Conservation (phyloP, 2,888 invertebrate species). For the Odontocerum albicorne region DNA sequence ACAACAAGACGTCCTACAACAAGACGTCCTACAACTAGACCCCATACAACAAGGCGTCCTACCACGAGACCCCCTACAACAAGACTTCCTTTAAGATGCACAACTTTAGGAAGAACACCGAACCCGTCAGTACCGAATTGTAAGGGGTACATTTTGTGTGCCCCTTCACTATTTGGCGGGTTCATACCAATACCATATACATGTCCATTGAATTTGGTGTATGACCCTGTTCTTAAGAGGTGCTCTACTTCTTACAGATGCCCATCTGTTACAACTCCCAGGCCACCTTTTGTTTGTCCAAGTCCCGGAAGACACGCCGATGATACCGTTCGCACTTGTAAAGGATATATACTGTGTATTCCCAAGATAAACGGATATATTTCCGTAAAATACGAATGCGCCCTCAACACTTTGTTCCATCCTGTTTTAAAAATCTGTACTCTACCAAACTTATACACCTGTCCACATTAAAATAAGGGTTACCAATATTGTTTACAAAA, state of each 20-base stretch:
- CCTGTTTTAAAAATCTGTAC: no score
- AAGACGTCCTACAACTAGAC: not conserved
- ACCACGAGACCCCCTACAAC: not conserved
- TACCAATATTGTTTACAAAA: no score
- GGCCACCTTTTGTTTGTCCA: not conserved
- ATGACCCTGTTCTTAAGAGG: not conserved
- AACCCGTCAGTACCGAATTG: not conserved
- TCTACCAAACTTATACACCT: no score
- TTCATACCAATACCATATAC: not conserved
- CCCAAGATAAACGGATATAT: no score
- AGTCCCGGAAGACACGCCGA: not conserved
- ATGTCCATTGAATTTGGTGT: not conserved
- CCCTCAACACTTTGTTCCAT: no score
- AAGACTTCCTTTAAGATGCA: not conserved
- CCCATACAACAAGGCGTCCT: not conserved
- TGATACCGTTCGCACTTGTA: not conserved
- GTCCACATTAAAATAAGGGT: no score
- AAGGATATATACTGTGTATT: constrained; percentile 50
- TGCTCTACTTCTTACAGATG: not conserved
- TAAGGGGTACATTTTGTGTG: not conserved
- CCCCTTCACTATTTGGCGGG: not conserved
- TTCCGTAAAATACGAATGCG: no score
- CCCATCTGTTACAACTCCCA: not conserved
- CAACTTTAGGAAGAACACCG: not conserved
- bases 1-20: not conserved